Percentiles rank a stretch among this genome's conserved stretches.
phyloP scores from a whole-genome alignment of 2,888 invertebrate genomes.

The Tetropium fuscum region DNA sequence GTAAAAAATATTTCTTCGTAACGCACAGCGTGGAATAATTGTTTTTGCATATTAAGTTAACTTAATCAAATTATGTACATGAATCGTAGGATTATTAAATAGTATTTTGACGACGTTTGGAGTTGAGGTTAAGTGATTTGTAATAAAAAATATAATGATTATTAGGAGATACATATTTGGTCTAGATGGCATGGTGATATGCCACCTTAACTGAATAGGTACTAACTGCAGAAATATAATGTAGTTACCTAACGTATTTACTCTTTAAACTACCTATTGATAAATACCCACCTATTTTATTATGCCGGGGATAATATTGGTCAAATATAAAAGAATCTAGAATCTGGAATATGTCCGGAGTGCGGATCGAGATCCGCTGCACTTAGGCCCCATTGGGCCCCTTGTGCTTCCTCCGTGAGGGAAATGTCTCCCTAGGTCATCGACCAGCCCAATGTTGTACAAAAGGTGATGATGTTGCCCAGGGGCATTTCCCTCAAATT shows the following conservation, averaged over 20 bases:
- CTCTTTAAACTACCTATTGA: not conserved
- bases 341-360: no score
- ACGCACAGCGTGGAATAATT: not conserved
- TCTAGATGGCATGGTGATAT: not conserved
- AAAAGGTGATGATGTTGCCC: no score
- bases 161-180: not conserved
- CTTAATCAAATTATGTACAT: not conserved
- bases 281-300: no score
- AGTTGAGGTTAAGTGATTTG: not conserved
- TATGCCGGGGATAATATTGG: no score
- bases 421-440: no score
- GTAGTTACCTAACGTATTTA: not conserved
- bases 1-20: not conserved
- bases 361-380: no score
- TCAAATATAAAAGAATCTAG: no score
- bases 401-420: no score
- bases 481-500: no score
- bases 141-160: not conserved
- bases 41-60: not conserved
- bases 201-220: not conserved
- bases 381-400: no score
- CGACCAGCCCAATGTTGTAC: no score
- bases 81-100: not conserved
- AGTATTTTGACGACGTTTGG: not conserved
- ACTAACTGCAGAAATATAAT: not conserved